Percentiles rank a stretch among this genome's conserved stretches.
Evolutionary conservation across 2,113 vertebrate species (phyloP).

Genomic region (Canis aureus): DNA sequence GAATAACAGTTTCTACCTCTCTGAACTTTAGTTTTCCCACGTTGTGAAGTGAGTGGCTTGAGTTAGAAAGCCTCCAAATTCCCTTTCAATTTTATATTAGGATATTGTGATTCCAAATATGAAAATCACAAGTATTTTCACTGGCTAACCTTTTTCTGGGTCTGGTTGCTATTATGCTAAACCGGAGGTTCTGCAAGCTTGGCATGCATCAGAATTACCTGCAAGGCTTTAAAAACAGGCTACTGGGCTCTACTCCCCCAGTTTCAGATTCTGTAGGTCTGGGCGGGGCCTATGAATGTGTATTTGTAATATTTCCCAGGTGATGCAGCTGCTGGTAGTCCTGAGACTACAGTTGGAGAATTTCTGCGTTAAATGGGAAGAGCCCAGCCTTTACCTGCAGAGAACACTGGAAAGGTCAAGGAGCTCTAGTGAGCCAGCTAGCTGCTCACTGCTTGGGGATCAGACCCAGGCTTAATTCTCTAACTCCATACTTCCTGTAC

Average conservation of each 20-base stretch:
- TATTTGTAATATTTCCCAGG: background rate
- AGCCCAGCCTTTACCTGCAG: too few relatives aligned
- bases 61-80: background rate
- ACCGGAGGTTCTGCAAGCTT: background rate
- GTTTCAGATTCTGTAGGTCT: background rate
- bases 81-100: background rate
- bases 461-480: background rate
- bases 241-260: background rate
- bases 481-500: background rate
- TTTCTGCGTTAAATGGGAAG: accelerated
- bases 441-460: background rate
- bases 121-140: background rate
- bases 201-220: background rate
- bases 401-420: background rate
- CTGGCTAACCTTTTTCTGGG: background rate
- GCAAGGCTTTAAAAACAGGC: background rate
- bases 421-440: background rate
- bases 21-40: background rate
- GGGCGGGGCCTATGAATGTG: background rate
- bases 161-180: background rate
- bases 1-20: background rate
- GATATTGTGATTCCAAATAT: background rate
- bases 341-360: background rate
- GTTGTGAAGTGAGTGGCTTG: background rate
- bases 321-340: background rate